phyloP scores from a whole-genome alignment of 2,797 vertebrate species.

The Aselliscus stoliczkanus region DNA sequence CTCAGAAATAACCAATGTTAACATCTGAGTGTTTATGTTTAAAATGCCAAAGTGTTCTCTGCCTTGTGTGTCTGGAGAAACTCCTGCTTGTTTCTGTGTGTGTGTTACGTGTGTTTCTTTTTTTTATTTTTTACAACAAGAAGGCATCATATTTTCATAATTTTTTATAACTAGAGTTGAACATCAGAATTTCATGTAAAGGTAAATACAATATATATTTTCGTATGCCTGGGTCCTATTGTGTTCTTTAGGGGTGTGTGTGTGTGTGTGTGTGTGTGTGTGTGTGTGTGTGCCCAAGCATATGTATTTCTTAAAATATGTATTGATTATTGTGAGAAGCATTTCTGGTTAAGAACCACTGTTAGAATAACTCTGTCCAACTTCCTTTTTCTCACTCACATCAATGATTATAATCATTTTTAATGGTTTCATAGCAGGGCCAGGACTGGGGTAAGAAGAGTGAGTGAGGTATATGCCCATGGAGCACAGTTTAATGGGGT shows the following conservation, averaged over 20 bases:
- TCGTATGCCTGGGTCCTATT: background rate
- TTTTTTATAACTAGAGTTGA: background rate
- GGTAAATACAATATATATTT: background rate
- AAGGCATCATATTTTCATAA: background rate
- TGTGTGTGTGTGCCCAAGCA: too few species aligned
- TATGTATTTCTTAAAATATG: background rate
- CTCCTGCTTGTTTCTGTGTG: too few species aligned
- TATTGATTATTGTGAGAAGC: background rate
- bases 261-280: too few species aligned
- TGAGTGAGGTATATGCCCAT: background rate
- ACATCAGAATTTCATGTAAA: background rate
- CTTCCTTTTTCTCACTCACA: background rate
- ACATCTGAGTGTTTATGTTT: accelerated
- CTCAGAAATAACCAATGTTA: too few species aligned
- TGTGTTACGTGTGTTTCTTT: background rate
- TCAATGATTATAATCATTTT: background rate
- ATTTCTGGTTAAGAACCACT: background rate
- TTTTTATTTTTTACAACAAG: background rate
- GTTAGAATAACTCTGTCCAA: background rate
- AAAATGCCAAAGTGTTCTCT: accelerated
- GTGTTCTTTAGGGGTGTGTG: background rate
- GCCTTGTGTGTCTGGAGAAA: background rate
- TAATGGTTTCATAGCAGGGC: background rate
- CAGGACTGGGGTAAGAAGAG: background rate
- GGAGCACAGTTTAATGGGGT: background rate